Evolutionary conservation across 2,888 invertebrate species (phyloP), one percentile per base, ranked within the genome.

Genomic region (Sphaerophoria taeniata): DNA sequence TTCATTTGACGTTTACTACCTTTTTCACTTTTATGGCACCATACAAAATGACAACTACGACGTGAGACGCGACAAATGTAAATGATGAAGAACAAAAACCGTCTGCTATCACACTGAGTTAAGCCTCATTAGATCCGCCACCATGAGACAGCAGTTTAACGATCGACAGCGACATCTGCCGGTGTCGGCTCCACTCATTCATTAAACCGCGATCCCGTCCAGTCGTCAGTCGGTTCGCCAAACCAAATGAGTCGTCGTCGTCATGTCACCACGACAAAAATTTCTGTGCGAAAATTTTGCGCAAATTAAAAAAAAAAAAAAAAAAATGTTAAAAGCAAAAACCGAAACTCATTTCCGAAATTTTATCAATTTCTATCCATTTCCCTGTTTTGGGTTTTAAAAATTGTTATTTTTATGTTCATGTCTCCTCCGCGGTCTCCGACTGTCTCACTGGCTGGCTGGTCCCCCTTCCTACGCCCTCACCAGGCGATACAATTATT

Each of bases 291-390:
- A 77, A 82, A 82, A 69, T 67, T 65, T 70, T 45, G 33, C 82
- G 53, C 43, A 67, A 70, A 81, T 14, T 43, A 12, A 24, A 53
- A 69, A 55, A 31, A 0, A 45, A 60, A 45, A 39, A 24, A 72
- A 60, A 43, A 39, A 47, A 76, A 47, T 43, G 7, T 63, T 47
- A 14, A 61, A 61, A 39, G 33, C 49, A 78, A 69, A 70, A 78
- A 74, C 43, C 36, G 65, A 84, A 84, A 65, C 71, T 80, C 71
- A 80, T 84, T 85, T 80, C 75, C 80, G 75, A 84, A 80, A 76
- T 84, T 76, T 85, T 72, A 67, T 72, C 76, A 80, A 80, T 80
- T 60, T 75, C 71, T 56, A 56, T 74, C 49, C 74, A 60, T 51
- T 60, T 61, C 55, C 72, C 51, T 58, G 51, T 70, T 51, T 67